Percentiles rank a stretch among this genome's conserved stretches.
Conservation (phyloP, 1,140 invertebrate species). For the Akabosia matsudoensis region DNA sequence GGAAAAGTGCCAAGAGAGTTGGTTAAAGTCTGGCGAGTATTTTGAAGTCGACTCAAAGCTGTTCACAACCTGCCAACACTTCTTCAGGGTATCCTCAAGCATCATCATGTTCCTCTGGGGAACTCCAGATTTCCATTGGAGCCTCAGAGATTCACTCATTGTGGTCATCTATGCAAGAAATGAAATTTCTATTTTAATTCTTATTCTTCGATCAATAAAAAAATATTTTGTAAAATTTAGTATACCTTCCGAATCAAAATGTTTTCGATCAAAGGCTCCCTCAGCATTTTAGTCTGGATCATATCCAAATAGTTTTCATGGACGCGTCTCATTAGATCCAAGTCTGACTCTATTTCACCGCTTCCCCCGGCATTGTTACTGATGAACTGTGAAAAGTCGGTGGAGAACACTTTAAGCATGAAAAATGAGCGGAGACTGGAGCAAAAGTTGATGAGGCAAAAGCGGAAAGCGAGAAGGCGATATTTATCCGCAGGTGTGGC, state of each 20-base stretch:
- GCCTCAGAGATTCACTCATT: conserved; percentile 22
- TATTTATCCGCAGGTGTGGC: neutral
- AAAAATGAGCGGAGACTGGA: conserved; percentile 39
- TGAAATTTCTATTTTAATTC: neutral
- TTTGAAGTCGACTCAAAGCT: neutral
- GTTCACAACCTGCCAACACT: conserved; percentile 34
- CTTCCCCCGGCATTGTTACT: neutral
- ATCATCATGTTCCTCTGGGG: neutral
- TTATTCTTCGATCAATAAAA: neutral
- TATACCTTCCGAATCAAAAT: conserved; percentile 37
- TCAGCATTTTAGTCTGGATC: conserved; percentile 29
- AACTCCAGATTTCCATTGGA: conserved; percentile 28
- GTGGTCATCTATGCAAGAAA: conserved; percentile 24
- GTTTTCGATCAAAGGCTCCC: conserved; percentile 24
- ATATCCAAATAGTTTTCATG: conserved; percentile 31
- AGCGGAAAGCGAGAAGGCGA: conserved; percentile 32
- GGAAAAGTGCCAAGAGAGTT: conserved; percentile 7
- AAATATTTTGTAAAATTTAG: neutral
- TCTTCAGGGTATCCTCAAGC: conserved; percentile 34
- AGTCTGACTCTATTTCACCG: neutral
- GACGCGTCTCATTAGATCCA: conserved; percentile 13
- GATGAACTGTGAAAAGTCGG: neutral
- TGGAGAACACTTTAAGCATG: conserved; percentile 35
- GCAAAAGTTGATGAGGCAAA: conserved; percentile 36
- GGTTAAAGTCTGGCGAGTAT: conserved; percentile 13